phyloP scores from a whole-genome alignment of 2,113 vertebrate genomes.

The Pituophis catenifer region DNA sequence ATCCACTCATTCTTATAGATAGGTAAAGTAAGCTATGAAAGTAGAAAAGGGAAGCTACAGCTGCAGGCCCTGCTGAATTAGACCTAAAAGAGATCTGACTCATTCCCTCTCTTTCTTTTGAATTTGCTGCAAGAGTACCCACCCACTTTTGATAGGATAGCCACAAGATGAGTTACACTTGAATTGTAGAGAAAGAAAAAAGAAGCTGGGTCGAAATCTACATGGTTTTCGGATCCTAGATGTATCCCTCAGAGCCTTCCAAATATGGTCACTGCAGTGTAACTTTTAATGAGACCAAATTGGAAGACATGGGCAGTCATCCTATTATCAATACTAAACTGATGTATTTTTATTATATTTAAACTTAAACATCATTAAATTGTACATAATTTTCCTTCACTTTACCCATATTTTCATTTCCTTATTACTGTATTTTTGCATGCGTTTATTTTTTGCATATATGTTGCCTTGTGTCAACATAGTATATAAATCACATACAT shows the following conservation, averaged over 20 bases:
- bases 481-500: background rate
- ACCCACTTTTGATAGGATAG: slow-evolving; percentile 65
- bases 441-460: background rate
- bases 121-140: slow-evolving; percentile 66
- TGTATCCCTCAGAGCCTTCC: background rate
- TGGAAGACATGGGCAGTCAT: background rate
- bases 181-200: background rate
- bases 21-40: slow-evolving; percentile 18
- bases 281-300: background rate
- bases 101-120: slow-evolving; percentile 50
- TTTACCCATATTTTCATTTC: background rate
- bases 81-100: slow-evolving; percentile 49
- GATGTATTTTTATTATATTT: background rate
- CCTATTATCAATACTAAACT: background rate
- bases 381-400: background rate
- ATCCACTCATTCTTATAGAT: slow-evolving; percentile 48
- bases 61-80: slow-evolving; percentile 22
- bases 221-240: background rate
- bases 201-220: background rate
- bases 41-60: slow-evolving; percentile 30
- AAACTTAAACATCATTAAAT: background rate
- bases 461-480: background rate
- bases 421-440: background rate
- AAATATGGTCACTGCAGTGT: background rate
- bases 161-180: slow-evolving; percentile 45